Evolutionary conservation across 2,888 invertebrate species (phyloP), one percentile per base, ranked within the genome.

Genomic region (Cyclophora albipunctata): DNA sequence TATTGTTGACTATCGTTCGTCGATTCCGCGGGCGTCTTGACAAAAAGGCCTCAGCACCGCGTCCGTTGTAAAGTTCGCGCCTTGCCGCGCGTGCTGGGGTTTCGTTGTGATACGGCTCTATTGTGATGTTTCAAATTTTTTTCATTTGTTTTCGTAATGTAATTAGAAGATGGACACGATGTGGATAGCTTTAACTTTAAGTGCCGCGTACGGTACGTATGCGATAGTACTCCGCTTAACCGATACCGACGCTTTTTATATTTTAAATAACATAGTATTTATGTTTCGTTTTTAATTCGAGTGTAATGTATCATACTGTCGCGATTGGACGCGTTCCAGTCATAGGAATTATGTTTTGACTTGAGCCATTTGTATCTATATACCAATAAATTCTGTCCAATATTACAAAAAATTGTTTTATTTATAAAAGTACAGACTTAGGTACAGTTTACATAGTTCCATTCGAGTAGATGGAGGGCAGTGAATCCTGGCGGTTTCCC

Each of bases 381-480:
- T 80, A 81, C 71, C 75, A 84, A 83, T 85, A 84, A 85, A 85
- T 80, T 84, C 83, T 85, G 85, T 85, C 84, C 84, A 83, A 77
- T 76, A 77, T 71, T 63, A 62, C 53, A 45, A 45, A 56, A 43
- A 52, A 53, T 60, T 52, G 59, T 78, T 81, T 82, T 72, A 77
- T 78, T 81, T 67, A 5, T 45, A 37, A 50, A 48, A 47, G n/a
- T 44, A 53, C 45, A 50, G 20, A 20, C 20, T 20, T 1, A 20
- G 20, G 34, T 43, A 52, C 47, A 50, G 47, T 34, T 46, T 47
- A 53, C 55, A 58, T 50, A 51, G 55, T 48, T 57, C 61, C 66
- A 58, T 65, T 68, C 7, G 60, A 66, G 50, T 65, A 67, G 45
- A 79, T 71, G 3, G 77, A 71, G 2, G 79, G 80, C 44, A 77